Evolutionary conservation across 2,113 vertebrate species (phyloP).

Genomic region (Odobenus rosmarus): DNA sequence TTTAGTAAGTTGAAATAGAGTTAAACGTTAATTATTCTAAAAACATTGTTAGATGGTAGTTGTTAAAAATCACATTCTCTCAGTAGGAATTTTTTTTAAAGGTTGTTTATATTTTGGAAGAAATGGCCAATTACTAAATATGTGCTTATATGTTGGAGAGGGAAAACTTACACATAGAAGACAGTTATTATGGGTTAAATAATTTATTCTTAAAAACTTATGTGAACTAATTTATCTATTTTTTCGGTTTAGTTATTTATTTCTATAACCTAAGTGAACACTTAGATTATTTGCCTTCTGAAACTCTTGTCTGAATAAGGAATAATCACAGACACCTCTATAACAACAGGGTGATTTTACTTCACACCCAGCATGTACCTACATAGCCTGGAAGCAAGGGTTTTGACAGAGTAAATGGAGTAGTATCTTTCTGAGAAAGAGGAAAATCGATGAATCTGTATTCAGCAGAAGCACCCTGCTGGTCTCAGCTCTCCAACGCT

Average conservation of each 20-base stretch:
- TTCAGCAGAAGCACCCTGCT: constrained; percentile 15
- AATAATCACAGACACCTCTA: neutral
- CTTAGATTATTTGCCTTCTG: neutral
- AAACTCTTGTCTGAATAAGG: neutral
- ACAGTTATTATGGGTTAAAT: neutral
- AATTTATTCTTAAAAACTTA: neutral
- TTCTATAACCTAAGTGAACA: neutral
- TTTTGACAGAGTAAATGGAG: constrained; percentile 6
- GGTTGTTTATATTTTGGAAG: neutral
- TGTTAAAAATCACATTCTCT: neutral
- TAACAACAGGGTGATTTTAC: neutral
- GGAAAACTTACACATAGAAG: neutral
- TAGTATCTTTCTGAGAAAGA: neutral
- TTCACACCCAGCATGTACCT: neutral
- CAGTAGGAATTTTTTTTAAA: neutral
- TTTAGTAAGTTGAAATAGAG: neutral
- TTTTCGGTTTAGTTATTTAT: neutral
- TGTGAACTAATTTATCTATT: neutral
- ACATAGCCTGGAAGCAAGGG: neutral
- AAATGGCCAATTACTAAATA: neutral
- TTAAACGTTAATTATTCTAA: neutral
- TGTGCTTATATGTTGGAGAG: neutral
- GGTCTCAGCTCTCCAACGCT: neutral
- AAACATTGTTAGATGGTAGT: neutral
- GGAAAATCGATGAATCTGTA: neutral